phyloP scores from a whole-genome alignment of 2,888 invertebrate species.

The Scrobipalpa costella region DNA sequence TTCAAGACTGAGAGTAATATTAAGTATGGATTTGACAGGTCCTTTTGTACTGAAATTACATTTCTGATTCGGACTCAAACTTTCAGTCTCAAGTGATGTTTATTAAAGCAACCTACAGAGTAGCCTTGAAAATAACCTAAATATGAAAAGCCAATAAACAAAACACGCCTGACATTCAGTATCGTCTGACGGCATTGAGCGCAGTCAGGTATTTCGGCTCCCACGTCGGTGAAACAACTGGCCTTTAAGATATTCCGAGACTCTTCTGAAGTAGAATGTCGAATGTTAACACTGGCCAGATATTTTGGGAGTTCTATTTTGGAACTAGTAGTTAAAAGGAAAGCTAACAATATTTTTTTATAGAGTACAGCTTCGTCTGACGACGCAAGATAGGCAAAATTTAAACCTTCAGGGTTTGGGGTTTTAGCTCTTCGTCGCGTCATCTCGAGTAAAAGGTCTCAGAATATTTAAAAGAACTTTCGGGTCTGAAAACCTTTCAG shows the following conservation, averaged over 20 bases:
- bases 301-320: conserved; percentile 12
- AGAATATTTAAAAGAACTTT: background rate
- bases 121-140: background rate
- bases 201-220: background rate
- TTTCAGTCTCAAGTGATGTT: too few relatives aligned
- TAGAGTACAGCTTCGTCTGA: background rate
- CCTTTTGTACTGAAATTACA: too few relatives aligned
- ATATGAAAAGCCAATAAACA: conserved; percentile 4
- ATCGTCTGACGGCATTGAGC: background rate
- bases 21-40: too few relatives aligned
- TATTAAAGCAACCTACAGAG: background rate
- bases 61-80: too few relatives aligned
- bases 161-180: conserved; percentile 7
- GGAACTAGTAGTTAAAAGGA: background rate
- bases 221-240: background rate
- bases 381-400: background rate
- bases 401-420: background rate
- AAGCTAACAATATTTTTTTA: background rate
- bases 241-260: conserved; percentile 21
- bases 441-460: background rate
- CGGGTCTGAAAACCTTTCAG: too few relatives aligned
- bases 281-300: conserved; percentile 5
- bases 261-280: background rate
- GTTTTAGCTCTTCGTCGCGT: background rate
- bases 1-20: too few relatives aligned